Evolutionary conservation across 2,888 invertebrate genomes (phyloP), one percentile per base, ranked within the genome.

Genomic region (Phortica okadai): DNA sequence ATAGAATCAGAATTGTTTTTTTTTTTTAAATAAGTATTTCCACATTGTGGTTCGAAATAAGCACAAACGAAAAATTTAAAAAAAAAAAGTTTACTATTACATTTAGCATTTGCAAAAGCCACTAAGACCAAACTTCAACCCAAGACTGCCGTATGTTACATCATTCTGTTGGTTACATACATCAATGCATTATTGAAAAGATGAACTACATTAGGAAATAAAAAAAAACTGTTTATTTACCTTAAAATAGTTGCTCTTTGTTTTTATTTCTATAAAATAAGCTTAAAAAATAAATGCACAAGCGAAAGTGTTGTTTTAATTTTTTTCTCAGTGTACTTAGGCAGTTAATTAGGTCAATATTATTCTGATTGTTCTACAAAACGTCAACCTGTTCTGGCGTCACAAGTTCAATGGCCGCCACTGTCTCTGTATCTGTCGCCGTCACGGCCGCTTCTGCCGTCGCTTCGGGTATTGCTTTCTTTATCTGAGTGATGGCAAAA

Each of bases 361-460:
- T 50, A 14, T 50, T 50, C 50, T 50, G 50, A 50, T 14, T 11
- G 10, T 50, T 50, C 14, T 50, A 50, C 50, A 11, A 74, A 44
- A 54, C 64, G 67, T 77, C 73, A 58, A 11, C 42, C 14, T 59
- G 50, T 42, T 76, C 70, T 73, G 75, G 10, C 58, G 58, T 25
- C 76, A 25, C 66, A 10, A 62, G 16, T 62, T 56, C 56, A 56
- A 56, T 8, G 16, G 16, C 56, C 33, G 33, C 33, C 33, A 33
- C 33, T 33, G 33, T 33, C 33, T 50, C 50, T 50, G 50, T 14
- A 2, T 50, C 44, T 50, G 45, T 16, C 45, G 44, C 42, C 25
- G 33, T 33, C 33, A 33, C 33, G 33, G 33, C 50, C 14, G 3
- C 50, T 2, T 50, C 14, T 50, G 58, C 16, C 5, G 33, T n/a